Conservation (phyloP, 2,113 vertebrate species). For the Dasyurus viverrinus region DNA sequence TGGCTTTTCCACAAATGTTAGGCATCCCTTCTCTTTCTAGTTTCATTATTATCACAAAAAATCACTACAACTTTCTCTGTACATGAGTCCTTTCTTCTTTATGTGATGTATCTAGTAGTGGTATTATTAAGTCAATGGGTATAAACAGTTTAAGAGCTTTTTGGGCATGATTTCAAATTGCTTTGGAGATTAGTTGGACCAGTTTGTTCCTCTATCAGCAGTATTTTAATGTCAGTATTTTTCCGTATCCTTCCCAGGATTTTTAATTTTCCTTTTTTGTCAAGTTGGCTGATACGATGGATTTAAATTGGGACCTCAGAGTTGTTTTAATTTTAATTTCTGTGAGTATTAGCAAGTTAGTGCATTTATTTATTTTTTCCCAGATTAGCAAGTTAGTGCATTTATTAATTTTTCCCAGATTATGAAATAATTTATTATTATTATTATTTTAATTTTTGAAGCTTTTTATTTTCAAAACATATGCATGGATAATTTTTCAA, state of each 20-base stretch:
- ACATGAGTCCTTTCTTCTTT: not conserved
- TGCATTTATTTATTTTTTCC: not conserved
- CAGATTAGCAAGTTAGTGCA: not conserved
- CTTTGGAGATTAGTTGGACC: too few species aligned
- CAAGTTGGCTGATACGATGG: not conserved
- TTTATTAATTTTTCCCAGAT: not conserved
- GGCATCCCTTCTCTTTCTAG: too few species aligned
- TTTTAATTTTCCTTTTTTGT: not conserved
- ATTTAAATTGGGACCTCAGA: not conserved
- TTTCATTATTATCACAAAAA: too few species aligned
- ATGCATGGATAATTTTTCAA: too few species aligned
- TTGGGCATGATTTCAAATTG: too few species aligned
- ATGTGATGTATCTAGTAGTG: not conserved
- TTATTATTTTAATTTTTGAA: too few species aligned
- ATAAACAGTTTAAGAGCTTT: too few species aligned
- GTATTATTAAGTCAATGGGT: too few species aligned
- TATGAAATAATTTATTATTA: too few species aligned
- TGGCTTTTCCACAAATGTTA: too few species aligned
- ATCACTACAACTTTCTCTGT: not conserved
- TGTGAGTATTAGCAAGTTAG: not conserved
- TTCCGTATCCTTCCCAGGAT: not conserved
- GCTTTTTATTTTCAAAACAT: too few species aligned
- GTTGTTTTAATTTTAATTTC: not conserved
- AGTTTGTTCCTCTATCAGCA: not conserved
- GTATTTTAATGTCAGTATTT: not conserved